Conservation (phyloP, 1,140 invertebrate genomes). For the Drepana arcuata region DNA sequence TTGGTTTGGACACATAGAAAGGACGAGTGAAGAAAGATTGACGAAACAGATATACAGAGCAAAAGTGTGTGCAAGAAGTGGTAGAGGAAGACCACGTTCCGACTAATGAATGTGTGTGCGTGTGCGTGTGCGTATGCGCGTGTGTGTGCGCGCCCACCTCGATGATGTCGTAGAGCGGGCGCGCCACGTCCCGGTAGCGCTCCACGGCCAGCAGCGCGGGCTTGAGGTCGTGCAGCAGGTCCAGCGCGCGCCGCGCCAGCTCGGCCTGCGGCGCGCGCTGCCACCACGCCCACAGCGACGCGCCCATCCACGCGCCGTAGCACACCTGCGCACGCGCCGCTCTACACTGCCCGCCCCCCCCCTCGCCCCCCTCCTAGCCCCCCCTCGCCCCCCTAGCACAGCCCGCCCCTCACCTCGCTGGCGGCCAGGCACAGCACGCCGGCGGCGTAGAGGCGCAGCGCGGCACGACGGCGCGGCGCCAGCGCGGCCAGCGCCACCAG, state of each 20-base stretch:
- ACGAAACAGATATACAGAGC: too few species aligned
- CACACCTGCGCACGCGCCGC: slow-evolving; percentile 47
- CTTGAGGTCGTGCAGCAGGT: slow-evolving; percentile 60
- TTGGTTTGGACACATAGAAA: too few species aligned
- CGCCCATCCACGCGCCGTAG: slow-evolving; percentile 60
- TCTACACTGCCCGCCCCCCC: too few species aligned
- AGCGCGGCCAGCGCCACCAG: slow-evolving; percentile 48
- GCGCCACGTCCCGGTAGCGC: slow-evolving; percentile 42
- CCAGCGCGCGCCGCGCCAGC: slow-evolving; percentile 48
- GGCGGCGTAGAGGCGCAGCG: slow-evolving; percentile 5
- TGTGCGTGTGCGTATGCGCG: too few species aligned
- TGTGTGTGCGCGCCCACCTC: slow-evolving; percentile 28
- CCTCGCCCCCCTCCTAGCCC: too few species aligned
- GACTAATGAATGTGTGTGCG: too few species aligned
- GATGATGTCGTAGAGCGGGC: slow-evolving; percentile 52
- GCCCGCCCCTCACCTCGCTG: neutral
- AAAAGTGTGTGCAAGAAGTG: too few species aligned
- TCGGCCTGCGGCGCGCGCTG: slow-evolving; percentile 44
- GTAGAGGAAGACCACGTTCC: too few species aligned
- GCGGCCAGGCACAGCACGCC: neutral
- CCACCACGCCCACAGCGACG: slow-evolving; percentile 54
- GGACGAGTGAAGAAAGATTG: too few species aligned
- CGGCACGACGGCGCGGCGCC: slow-evolving; percentile 22
- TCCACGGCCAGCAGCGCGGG: slow-evolving; percentile 53
- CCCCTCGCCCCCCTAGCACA: too few species aligned